Evolutionary conservation across 2,113 vertebrate species (phyloP).

Genomic region (Brachyistius frenatus): DNA sequence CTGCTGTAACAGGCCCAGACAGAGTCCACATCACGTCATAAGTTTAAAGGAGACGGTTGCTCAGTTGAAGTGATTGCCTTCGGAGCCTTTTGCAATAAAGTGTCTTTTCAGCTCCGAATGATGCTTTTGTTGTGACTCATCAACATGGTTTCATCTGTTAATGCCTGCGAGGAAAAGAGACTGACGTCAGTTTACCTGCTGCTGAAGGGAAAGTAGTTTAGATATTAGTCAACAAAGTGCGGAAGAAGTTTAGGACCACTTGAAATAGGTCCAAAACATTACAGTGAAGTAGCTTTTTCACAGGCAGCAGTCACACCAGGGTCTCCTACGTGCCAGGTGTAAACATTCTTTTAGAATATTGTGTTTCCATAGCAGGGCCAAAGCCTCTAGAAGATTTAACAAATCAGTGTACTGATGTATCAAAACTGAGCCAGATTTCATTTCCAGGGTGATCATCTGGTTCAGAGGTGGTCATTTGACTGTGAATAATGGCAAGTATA

Average conservation of each 20-base stretch:
- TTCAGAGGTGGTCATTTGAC: no score
- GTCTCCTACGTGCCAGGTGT: no score
- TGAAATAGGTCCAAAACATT: no score
- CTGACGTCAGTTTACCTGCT: slow-evolving; percentile 18
- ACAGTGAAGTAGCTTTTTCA: no score
- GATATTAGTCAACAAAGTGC: neutral
- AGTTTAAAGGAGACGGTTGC: neutral
- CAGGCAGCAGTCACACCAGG: no score
- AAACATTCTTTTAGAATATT: no score
- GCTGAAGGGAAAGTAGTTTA: neutral
- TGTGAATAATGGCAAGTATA: no score
- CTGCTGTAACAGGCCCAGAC: slow-evolving; percentile 1
- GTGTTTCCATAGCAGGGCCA: no score
- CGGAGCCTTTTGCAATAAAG: slow-evolving; percentile 1
- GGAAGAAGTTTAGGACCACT: neutral
- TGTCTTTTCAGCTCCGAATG: slow-evolving; percentile 2
- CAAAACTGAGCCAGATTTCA: no score
- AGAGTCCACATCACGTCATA: neutral
- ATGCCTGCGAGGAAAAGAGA: slow-evolving; percentile 1
- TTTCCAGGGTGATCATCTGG: no score
- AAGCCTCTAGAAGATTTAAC: no score
- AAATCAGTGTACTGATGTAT: no score
- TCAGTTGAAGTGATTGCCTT: neutral
- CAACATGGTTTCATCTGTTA: slow-evolving; percentile 5
- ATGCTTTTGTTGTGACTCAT: slow-evolving; percentile 44